Evolutionary conservation across 2,113 vertebrate genomes (phyloP).

Genomic region (Pygoscelis antarcticus): DNA sequence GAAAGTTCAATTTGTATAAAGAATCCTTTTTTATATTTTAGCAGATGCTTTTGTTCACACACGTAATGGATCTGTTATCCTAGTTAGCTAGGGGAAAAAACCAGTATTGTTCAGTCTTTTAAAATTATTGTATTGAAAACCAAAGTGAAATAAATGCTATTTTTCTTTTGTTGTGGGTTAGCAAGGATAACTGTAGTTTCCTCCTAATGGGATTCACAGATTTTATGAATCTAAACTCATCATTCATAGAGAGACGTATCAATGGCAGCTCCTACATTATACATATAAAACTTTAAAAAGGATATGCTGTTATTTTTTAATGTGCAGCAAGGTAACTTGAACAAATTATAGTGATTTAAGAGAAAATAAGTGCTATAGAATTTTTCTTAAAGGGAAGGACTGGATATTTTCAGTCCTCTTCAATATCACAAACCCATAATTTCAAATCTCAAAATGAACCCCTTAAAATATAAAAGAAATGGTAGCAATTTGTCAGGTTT

Average conservation of each 20-base stretch:
- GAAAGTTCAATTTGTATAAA: not conserved
- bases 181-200: constrained; percentile 22
- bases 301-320: not conserved
- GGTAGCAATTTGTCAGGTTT: constrained; percentile 59
- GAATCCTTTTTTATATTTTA: not conserved
- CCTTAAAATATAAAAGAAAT: constrained; percentile 49
- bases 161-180: not conserved
- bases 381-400: constrained; percentile 28
- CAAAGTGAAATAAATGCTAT: constrained; percentile 44
- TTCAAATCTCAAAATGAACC: constrained; percentile 58
- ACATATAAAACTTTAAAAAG: constrained; percentile 19
- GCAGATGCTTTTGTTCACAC: constrained; percentile 2
- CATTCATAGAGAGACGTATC: not conserved
- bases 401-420: constrained; percentile 54
- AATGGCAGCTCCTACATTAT: constrained; percentile 20
- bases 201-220: constrained; percentile 20
- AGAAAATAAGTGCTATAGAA: constrained; percentile 4
- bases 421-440: constrained; percentile 47
- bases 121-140: constrained; percentile 44
- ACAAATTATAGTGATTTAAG: constrained; percentile 70
- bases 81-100: not conserved
- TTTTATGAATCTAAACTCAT: constrained; percentile 50
- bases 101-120: constrained; percentile 34
- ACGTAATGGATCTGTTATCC: not conserved
- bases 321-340: constrained; percentile 29